phyloP scores from a whole-genome alignment of 2,888 invertebrate genomes.

The Meta bourneti region DNA sequence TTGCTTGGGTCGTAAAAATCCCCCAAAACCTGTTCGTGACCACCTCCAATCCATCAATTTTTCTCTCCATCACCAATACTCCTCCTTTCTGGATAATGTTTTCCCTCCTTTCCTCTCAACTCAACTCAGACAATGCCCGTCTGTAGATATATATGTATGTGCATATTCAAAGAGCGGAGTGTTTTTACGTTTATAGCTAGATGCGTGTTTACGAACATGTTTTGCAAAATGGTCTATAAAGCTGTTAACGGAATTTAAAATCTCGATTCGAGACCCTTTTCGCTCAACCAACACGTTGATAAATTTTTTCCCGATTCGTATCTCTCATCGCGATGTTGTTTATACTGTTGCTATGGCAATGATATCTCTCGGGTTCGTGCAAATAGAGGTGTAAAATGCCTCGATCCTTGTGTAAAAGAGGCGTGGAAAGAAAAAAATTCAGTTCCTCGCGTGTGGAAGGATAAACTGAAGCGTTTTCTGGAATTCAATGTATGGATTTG shows the following conservation, averaged over 20 bases:
- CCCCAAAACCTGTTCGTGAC: conserved; percentile 47
- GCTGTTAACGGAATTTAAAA: conserved; percentile 66
- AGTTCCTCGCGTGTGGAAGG: neutral
- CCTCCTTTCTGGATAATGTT: conserved; percentile 46
- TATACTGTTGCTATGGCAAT: conserved; percentile 34
- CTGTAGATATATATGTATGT: no score
- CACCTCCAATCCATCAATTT: conserved; percentile 58
- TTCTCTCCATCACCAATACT: conserved; percentile 55
- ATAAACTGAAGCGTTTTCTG: neutral
- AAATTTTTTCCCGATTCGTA: conserved; percentile 48
- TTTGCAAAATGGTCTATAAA: conserved; percentile 68
- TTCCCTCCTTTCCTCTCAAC: conserved; percentile 8
- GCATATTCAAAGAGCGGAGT: neutral
- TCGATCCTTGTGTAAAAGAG: neutral
- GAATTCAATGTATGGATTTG: conserved; percentile 1
- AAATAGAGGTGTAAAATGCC: conserved; percentile 49
- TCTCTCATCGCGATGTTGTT: conserved; percentile 24
- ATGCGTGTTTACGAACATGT: conserved; percentile 5
- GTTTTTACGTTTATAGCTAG: neutral
- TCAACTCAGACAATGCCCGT: neutral
- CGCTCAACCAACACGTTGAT: conserved; percentile 51
- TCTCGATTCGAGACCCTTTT: conserved; percentile 10
- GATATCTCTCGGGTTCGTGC: conserved; percentile 2
- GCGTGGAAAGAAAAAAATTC: neutral
- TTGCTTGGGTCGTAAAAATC: conserved; percentile 9